A percentile compares a stretch with the other conserved stretches of the same genome.
Conservation (phyloP, 2,113 vertebrate species). For the Siniperca knerii region DNA sequence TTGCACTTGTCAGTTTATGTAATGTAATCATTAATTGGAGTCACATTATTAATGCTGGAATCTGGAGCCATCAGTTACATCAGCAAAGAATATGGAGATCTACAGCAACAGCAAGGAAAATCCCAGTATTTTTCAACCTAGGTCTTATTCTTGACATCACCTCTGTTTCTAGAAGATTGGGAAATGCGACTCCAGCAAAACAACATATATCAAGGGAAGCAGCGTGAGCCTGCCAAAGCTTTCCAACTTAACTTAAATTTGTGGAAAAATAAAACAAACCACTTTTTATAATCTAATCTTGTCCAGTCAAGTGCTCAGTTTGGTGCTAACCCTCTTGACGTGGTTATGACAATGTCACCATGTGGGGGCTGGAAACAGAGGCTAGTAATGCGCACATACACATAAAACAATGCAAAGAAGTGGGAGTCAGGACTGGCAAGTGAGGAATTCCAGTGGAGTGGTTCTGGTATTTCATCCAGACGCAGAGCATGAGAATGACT, state of each 20-base stretch:
- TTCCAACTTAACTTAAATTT: neutral
- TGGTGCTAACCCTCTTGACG: slow-evolving; percentile 14
- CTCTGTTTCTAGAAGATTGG: neutral
- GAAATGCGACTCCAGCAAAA: neutral
- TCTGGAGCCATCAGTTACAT: neutral
- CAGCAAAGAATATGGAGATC: neutral
- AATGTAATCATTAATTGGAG: slow-evolving; percentile 20
- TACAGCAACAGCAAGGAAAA: too few species aligned
- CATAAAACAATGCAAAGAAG: slow-evolving; percentile 63
- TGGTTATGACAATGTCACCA: slow-evolving; percentile 34
- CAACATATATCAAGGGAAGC: neutral
- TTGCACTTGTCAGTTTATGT: slow-evolving; percentile 16
- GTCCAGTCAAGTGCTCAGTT: neutral
- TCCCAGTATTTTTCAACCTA: neutral
- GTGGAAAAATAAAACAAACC: too few species aligned
- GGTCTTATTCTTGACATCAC: neutral
- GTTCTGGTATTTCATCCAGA: slow-evolving; percentile 67
- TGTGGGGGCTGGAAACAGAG: slow-evolving; percentile 68
- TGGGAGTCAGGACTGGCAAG: slow-evolving; percentile 70
- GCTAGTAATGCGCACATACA: slow-evolving; percentile 35
- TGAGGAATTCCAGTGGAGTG: slow-evolving; percentile 71
- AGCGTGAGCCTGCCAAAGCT: neutral
- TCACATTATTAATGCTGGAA: neutral
- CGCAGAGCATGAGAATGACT: slow-evolving; percentile 64
- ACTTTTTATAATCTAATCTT: accelerated